A percentile compares a stretch with the other conserved stretches of the same genome.
phyloP scores from a whole-genome alignment of 2,797 vertebrate species.

The Picus viridis region DNA sequence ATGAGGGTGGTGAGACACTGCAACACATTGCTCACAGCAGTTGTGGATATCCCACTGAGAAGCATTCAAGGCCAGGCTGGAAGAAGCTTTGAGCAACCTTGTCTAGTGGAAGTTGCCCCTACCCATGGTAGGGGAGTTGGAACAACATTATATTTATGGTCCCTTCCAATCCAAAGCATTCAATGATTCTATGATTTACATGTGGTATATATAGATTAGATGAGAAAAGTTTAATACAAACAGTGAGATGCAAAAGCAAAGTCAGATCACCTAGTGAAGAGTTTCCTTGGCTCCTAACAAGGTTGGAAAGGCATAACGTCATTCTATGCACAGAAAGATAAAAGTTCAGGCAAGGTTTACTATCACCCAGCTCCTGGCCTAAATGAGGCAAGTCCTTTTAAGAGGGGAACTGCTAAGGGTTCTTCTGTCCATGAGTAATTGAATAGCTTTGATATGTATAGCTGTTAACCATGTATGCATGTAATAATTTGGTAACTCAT shows the following conservation, averaged over 20 bases:
- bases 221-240: neutral
- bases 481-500: neutral
- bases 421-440: neutral
- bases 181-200: neutral
- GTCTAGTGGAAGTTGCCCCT: neutral
- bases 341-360: neutral
- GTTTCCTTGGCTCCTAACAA: neutral
- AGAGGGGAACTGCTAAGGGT: neutral
- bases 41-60: neutral
- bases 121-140: neutral
- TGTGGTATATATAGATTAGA: neutral
- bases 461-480: neutral
- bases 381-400: neutral
- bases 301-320: neutral
- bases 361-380: neutral
- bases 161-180: neutral
- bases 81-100: neutral
- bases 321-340: neutral
- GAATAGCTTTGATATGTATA: rapidly evolving
- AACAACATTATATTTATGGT: neutral
- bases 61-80: neutral
- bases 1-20: neutral
- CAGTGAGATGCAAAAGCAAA: neutral
- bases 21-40: no score
- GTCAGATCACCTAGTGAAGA: neutral